Evolutionary conservation across 2,797 vertebrate species (phyloP), one percentile per base, ranked within the genome.

Genomic region (Yasuhikotakia modesta): DNA sequence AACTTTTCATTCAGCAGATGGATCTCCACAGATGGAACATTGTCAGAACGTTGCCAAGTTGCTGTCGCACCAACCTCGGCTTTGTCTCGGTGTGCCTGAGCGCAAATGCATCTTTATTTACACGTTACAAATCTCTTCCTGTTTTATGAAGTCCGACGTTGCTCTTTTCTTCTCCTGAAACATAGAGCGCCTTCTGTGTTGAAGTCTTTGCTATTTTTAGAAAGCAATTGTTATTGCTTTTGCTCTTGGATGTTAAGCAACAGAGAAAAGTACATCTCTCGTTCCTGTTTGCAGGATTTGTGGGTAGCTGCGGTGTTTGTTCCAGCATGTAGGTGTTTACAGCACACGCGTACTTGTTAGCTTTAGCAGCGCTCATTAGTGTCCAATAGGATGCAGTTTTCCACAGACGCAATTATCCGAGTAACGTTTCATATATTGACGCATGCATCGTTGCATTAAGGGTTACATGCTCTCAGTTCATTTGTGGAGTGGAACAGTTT

Each of bases 1-100:
- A 67, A 58, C 4, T 2, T 12, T 45, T 48, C 32, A 46, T 35
- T 57, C 10, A 11, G 1, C 58, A 76, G 73, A 80, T 76, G 73
- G 65, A 70, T 48, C 21, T 3, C 63, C 67, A 60, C 79, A 76
- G 73, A 70, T 81, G 79, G 73, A 71, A 76, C 12, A 53, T 70
- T 75, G 66, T 64, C 67, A 76, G 65, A 2, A 76, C 27, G 16
- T n/a, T 66, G 73, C 66, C 79, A 80, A 71, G 35, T 76, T 70
- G 35, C 58, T 80, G 73, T 80, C 79, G 48, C 21, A 39, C 17
- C 39, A 24, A 32, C 65, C 60, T 61, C 66, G 65, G 79, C 67
- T 58, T 69, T 32, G 60, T 63, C 30, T 19, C 17, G 17, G 43
- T 30, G 24, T 46, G 57, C 35, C 50, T 16, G n/a, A 43, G 30